Percentiles rank a stretch among this genome's conserved stretches.
These are phyloP conservation scores for Bathynomus jamesi DNA, from an alignment of 1,140 invertebrate genomes.

Conservation along the genomic window DNA sequence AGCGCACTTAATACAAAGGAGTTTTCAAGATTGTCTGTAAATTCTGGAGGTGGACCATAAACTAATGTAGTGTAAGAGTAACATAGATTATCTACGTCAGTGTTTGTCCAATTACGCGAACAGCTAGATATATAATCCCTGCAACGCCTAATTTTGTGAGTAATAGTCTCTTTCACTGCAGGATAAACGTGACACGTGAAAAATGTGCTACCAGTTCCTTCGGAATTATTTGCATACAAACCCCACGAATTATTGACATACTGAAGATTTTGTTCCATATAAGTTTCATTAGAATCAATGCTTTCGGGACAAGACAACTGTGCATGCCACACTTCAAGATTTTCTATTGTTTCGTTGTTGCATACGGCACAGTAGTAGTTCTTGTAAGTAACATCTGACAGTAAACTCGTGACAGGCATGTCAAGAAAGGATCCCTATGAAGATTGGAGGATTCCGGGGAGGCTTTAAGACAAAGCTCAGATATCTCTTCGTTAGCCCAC, in stretches of 20 bases:
- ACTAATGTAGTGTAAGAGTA: conserved; percentile 46
- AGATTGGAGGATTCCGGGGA: conserved; percentile 11
- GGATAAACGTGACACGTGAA: conserved; percentile 41
- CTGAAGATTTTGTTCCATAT: conserved; percentile 32
- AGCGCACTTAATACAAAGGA: background rate
- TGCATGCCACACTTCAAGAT: conserved; percentile 44
- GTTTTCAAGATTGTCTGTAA: background rate
- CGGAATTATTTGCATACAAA: conserved; percentile 32
- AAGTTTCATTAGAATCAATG: conserved; percentile 13
- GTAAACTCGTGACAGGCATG: conserved; percentile 46
- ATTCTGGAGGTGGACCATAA: conserved; percentile 36
- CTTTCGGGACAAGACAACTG: conserved; percentile 44
- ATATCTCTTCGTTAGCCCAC: conserved; percentile 41
- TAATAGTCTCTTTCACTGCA: conserved; percentile 40
- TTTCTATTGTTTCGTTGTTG: conserved; percentile 42
- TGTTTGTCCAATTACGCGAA: conserved; percentile 41
- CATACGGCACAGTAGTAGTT: conserved; percentile 53
- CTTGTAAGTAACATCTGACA: conserved; percentile 48
- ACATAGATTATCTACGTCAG: conserved; percentile 40
- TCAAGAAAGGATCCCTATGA: conserved; percentile 43
- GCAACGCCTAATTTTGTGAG: conserved; percentile 40
- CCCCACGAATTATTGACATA: conserved; percentile 41
- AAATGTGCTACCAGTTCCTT: conserved; percentile 28
- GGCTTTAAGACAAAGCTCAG: conserved; percentile 39
- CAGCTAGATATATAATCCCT: conserved; percentile 40